Evolutionary conservation across 2,888 invertebrate species (phyloP).

Genomic region (Melanchra persicariae): DNA sequence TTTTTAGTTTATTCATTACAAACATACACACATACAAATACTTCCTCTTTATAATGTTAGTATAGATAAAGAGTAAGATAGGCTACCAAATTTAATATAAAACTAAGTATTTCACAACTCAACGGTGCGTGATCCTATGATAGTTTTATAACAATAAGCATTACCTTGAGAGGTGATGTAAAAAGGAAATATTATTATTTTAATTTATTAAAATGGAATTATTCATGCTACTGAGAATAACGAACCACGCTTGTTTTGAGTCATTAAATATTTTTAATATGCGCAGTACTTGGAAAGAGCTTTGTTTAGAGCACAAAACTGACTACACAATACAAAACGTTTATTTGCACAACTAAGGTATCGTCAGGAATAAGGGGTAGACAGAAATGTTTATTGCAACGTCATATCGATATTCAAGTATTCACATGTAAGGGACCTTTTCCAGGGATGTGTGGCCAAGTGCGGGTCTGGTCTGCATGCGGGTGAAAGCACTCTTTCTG

Average conservation of each 20-base stretch:
- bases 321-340: not conserved
- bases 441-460: too few species aligned
- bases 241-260: constrained; percentile 28
- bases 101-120: not conserved
- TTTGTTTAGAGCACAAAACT: constrained; percentile 11
- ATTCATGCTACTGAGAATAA: constrained; percentile 43
- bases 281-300: constrained; percentile 13
- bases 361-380: too few species aligned
- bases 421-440: too few species aligned
- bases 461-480: too few species aligned
- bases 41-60: too few species aligned
- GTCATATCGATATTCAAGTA: too few species aligned
- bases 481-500: too few species aligned
- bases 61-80: too few species aligned
- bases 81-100: not conserved
- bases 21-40: too few species aligned
- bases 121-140: not conserved
- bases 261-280: constrained; percentile 29
- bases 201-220: constrained; percentile 42
- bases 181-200: constrained; percentile 33
- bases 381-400: too few species aligned
- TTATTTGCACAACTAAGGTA: too few species aligned
- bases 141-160: constrained; percentile 33
- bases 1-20: too few species aligned
- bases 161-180: constrained; percentile 31